Percentiles rank a stretch among this genome's conserved stretches.
Evolutionary conservation across 2,888 invertebrate genomes (phyloP).

Genomic region (Byasa hedistus): DNA sequence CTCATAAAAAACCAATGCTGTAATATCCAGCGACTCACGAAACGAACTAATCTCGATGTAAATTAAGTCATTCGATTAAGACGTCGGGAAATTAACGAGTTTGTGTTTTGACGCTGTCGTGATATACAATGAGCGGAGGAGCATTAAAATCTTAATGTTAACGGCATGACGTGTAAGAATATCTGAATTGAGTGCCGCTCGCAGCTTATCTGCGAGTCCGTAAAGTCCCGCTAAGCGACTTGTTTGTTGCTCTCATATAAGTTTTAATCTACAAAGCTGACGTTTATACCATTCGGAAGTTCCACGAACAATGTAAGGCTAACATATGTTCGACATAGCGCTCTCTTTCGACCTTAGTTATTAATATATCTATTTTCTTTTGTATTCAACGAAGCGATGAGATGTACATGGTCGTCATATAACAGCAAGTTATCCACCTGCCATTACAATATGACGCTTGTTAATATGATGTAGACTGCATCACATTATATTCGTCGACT

Average conservation of each 20-base stretch:
- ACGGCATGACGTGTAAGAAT: slow-evolving; percentile 36
- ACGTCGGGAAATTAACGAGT: slow-evolving; percentile 20
- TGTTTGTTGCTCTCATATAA: slow-evolving; percentile 38
- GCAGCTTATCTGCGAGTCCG: slow-evolving; percentile 39
- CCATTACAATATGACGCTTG: too few species aligned
- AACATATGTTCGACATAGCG: background rate
- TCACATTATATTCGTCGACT: too few species aligned
- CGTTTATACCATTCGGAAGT: slow-evolving; percentile 11
- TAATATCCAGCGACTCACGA: slow-evolving; percentile 1
- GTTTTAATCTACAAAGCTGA: slow-evolving; percentile 37
- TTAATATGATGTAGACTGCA: too few species aligned
- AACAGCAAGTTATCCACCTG: too few species aligned
- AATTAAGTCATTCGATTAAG: slow-evolving; percentile 22
- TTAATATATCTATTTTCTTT: too few species aligned
- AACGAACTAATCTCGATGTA: slow-evolving; percentile 14
- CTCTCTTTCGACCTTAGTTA: background rate
- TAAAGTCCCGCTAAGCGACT: slow-evolving; percentile 37
- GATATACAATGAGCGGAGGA: slow-evolving; percentile 25
- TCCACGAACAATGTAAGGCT: background rate
- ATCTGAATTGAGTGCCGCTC: slow-evolving; percentile 37
- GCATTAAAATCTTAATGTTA: slow-evolving; percentile 39
- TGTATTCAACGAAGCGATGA: too few species aligned
- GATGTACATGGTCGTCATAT: too few species aligned
- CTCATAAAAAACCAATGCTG: background rate
- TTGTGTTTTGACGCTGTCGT: slow-evolving; percentile 23